phyloP scores from a whole-genome alignment of 2,113 vertebrate species.

The Channa maculata region DNA sequence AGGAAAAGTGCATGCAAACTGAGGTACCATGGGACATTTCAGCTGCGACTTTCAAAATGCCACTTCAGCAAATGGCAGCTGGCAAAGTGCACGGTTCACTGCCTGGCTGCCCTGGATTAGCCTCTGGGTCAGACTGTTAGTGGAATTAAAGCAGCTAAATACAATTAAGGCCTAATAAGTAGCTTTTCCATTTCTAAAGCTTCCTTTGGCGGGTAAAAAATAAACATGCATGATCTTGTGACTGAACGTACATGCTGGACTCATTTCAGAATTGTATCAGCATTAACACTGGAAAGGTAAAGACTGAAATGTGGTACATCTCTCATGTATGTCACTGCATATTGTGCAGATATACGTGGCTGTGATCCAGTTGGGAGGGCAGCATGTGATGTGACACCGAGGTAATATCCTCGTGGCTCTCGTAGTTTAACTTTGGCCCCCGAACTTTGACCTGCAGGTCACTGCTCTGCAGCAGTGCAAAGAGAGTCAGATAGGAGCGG shows the following conservation, averaged over 20 bases:
- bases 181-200: conserved; percentile 56
- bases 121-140: conserved; percentile 70
- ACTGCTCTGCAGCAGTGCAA: conserved; percentile 2
- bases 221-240: conserved; percentile 7
- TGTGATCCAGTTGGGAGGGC: conserved; percentile 13
- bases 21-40: conserved; percentile 64
- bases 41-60: conserved; percentile 70
- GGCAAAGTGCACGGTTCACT: conserved; percentile 55
- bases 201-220: conserved; percentile 11
- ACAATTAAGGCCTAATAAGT: conserved; percentile 75
- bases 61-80: conserved; percentile 71
- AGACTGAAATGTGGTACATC: not conserved
- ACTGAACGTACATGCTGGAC: not conserved
- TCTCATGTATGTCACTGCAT: not conserved
- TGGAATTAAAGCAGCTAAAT: conserved; percentile 78
- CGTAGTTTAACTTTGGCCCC: conserved; percentile 37
- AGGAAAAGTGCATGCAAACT: conserved; percentile 40
- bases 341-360: not conserved
- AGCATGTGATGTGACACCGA: conserved; percentile 43
- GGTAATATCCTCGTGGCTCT: conserved; percentile 22
- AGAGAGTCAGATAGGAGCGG: conserved; percentile 15
- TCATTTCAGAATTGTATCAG: not conserved
- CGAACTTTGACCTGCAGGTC: conserved; percentile 63
- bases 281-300: not conserved
- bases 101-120: conserved; percentile 68